phyloP scores from a whole-genome alignment of 1,140 invertebrate species.

The Bombus pascuorum region DNA sequence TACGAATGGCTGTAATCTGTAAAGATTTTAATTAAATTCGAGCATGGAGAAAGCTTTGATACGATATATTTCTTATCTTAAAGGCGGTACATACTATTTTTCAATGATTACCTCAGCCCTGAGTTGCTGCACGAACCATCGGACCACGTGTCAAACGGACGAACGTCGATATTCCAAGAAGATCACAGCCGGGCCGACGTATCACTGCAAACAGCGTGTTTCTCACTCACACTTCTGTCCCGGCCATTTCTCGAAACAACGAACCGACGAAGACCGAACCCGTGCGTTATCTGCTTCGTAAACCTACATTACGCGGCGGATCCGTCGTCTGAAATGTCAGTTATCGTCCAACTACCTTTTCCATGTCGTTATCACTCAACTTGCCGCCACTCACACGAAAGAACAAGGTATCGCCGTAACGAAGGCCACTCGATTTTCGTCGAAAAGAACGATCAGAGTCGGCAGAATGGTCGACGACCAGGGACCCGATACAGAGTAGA shows the following conservation, averaged over 20 bases:
- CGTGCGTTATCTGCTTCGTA: conserved; percentile 9
- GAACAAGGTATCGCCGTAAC: no score
- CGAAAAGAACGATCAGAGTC: background rate
- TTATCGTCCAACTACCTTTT: conserved; percentile 28
- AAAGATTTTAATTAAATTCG: background rate
- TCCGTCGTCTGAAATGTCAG: background rate
- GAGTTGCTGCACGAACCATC: background rate
- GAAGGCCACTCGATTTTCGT: background rate
- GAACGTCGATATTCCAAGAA: background rate
- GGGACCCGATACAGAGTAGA: background rate
- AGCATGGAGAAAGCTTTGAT: accelerated
- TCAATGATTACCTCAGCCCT: conserved; percentile 6
- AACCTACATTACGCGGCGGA: conserved; percentile 21
- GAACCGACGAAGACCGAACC: background rate
- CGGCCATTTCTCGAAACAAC: conserved; percentile 17
- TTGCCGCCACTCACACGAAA: background rate
- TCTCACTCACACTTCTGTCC: conserved; percentile 44
- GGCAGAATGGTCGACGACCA: background rate
- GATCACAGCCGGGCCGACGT: background rate
- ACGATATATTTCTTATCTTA: no score
- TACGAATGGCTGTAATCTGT: background rate
- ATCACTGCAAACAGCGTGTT: conserved; percentile 12
- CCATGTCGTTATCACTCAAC: conserved; percentile 17
- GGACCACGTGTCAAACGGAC: background rate
- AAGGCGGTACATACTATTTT: background rate